phyloP scores from a whole-genome alignment of 35 echinoderm and acorn worm genomes.

The Heliocidaris tuberculata region DNA sequence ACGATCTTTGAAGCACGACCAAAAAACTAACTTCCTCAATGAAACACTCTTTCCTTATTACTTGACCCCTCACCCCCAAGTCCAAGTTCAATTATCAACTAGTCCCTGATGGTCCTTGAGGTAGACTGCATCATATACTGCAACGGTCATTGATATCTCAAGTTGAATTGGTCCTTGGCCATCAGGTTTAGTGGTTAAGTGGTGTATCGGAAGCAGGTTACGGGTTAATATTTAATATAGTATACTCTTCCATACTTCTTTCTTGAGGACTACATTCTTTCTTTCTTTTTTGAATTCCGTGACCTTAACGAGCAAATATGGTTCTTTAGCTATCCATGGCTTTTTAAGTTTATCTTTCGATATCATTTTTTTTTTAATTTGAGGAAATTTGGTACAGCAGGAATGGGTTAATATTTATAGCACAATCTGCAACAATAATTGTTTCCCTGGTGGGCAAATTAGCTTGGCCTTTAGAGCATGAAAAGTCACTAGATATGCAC shows the following conservation, averaged over 20 bases:
- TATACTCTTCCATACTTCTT: neutral
- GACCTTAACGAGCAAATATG: neutral
- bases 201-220: neutral
- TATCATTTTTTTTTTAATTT: no score
- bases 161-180: neutral
- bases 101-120: neutral
- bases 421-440: neutral
- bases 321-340: no score
- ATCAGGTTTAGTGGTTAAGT: neutral
- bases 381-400: no score
- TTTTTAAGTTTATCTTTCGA: no score
- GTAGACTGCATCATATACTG: neutral
- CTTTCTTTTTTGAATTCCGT: neutral
- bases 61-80: neutral
- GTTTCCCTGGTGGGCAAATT: neutral
- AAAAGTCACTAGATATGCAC: no score
- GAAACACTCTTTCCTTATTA: neutral
- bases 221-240: neutral
- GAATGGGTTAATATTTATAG: no score
- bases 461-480: neutral
- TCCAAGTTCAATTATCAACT: neutral
- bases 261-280: neutral
- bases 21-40: no score
- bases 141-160: neutral
- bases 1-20: no score